phyloP scores from a whole-genome alignment of 2,888 invertebrate genomes.

The Folsomia manolachei region DNA sequence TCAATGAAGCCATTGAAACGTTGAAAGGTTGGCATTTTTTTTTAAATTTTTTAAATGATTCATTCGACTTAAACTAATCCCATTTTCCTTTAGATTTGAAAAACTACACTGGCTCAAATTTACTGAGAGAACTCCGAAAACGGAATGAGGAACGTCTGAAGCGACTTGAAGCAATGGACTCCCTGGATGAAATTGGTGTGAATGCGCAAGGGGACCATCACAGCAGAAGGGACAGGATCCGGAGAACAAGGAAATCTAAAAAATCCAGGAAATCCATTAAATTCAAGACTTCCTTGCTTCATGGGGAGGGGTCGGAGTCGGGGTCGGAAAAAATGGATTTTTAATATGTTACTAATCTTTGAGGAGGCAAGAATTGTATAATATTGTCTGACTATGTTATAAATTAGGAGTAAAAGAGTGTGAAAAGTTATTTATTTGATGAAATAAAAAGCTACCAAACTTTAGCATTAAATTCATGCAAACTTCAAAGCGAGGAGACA shows the following conservation, averaged over 20 bases:
- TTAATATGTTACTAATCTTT: too few species aligned
- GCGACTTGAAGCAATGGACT: background rate
- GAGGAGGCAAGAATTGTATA: too few species aligned
- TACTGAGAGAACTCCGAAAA: conserved; percentile 27
- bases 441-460: too few species aligned
- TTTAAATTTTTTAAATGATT: background rate
- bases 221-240: background rate
- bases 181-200: background rate
- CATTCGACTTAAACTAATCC: background rate
- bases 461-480: too few species aligned
- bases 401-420: too few species aligned
- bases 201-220: background rate
- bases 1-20: conserved; percentile 13
- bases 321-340: too few species aligned
- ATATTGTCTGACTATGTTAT: too few species aligned
- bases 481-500: too few species aligned
- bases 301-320: too few species aligned
- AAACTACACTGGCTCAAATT: conserved; percentile 23
- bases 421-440: too few species aligned
- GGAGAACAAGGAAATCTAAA: background rate
- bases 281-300: too few species aligned
- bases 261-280: too few species aligned
- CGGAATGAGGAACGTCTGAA: conserved; percentile 7
- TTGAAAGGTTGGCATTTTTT: conserved; percentile 17
- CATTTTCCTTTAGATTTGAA: conserved; percentile 6